Evolutionary conservation across 2,113 vertebrate genomes (phyloP), one percentile per base, ranked within the genome.

Genomic region (Theropithecus gelada): DNA sequence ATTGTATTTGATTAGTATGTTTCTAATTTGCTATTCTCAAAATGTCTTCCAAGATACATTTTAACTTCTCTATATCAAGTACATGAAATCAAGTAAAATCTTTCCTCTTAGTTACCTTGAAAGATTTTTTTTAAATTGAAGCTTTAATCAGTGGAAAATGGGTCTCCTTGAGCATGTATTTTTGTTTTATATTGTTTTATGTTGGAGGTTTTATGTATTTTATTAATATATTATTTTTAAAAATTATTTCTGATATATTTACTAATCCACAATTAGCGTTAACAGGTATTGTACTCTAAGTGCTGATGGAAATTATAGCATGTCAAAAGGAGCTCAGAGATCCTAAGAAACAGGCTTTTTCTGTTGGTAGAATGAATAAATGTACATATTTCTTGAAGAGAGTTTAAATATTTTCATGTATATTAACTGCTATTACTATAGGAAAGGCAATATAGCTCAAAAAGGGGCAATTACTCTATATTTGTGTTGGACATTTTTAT

Each of bases 91-190:
- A 38, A 30, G 35, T 93, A 73, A 95, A 97, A 50, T 45, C 52
- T 95, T 93, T 87, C 48, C 85, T 92, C 22, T 84, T 86, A n/a
- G 22, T 96, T 88, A 52, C 76, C 13, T 89, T 89, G 81, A 82
- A 93, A 79, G 22, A 93, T 73, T 93, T 87, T 61, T 94, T 97
- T 73, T 32, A 82, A 90, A 23, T 61, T 88, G 82, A 94, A 84
- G 70, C 35, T 72, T 1, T 92, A 66, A 86, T 82, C 94, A 50
- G 16, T 96, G n/a, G 48, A 57, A 96, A 93, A 70, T 72, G 30
- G 12, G 14, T 93, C 79, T 94, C 32, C 93, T 84, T 88, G 30
- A 95, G 16, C 72, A 93, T 87, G 1, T 59, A 4, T 68, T 90
- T 96, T 87, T 57, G 30, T 84, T 97, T 91, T 59, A 6, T 84